phyloP scores from a whole-genome alignment of 2,797 vertebrate species.

The Rhinichthys osculus region DNA sequence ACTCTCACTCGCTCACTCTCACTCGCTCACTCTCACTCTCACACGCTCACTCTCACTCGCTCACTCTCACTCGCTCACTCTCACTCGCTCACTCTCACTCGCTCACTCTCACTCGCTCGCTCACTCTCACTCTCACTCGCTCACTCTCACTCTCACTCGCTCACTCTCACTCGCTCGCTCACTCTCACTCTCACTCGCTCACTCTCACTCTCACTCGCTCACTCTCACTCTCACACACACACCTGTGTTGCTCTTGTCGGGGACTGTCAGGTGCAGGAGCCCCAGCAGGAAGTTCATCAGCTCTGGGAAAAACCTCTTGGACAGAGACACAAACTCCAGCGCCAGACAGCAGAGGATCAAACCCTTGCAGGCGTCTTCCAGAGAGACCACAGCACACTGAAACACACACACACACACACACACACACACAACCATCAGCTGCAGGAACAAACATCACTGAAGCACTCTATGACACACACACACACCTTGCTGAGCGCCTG shows the following conservation, averaged over 20 bases:
- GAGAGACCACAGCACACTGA: conserved; percentile 84
- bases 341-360: conserved; percentile 87
- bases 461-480: background rate
- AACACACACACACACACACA: conserved; percentile 13
- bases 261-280: conserved; percentile 83
- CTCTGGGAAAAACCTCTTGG: conserved; percentile 90
- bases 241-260: conserved; percentile 68
- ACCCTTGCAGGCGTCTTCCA: conserved; percentile 85
- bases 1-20: too few relatives aligned
- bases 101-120: too few relatives aligned
- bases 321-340: conserved; percentile 88
- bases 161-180: too few relatives aligned
- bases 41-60: too few relatives aligned
- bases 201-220: too few relatives aligned
- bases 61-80: too few relatives aligned
- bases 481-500: conserved; percentile 90
- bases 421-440: background rate
- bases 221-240: background rate
- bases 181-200: too few relatives aligned
- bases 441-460: background rate
- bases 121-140: too few relatives aligned
- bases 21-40: too few relatives aligned
- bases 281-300: conserved; percentile 90
- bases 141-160: too few relatives aligned
- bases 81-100: too few relatives aligned